phyloP scores from a whole-genome alignment of 2,888 invertebrate species.

The Agrochola lychnidis region DNA sequence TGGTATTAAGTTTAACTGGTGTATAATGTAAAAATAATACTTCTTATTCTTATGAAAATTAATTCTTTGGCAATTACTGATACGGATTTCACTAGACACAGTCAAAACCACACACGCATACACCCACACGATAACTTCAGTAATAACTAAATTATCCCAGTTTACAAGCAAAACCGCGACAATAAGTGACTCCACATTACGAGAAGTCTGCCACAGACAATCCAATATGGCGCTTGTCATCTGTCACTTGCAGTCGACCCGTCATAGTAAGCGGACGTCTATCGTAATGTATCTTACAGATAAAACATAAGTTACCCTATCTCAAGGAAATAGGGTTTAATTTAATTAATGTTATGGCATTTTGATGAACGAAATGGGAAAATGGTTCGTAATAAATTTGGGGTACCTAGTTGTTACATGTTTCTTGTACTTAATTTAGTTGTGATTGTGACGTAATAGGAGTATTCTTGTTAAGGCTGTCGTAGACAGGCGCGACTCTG shows the following conservation, averaged over 20 bases:
- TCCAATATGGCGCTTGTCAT: conserved; percentile 77
- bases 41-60: not conserved
- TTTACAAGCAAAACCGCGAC: conserved; percentile 39
- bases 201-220: conserved; percentile 64
- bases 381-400: conserved; percentile 13
- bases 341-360: not conserved
- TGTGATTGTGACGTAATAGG: not conserved
- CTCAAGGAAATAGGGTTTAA: conserved; percentile 25
- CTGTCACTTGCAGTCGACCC: conserved; percentile 74
- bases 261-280: conserved; percentile 66
- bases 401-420: not conserved
- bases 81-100: not conserved
- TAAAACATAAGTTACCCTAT: conserved; percentile 41
- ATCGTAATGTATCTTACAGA: conserved; percentile 40
- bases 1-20: too few relatives aligned
- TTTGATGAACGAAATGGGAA: not conserved
- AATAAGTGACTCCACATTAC: conserved; percentile 28
- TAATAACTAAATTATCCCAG: not conserved
- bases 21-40: not conserved
- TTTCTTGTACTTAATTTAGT: not conserved
- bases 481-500: too few relatives aligned
- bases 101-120: not conserved
- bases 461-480: not conserved
- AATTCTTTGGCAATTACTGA: not conserved
- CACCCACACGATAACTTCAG: not conserved